Evolutionary conservation across 1,140 invertebrate genomes (phyloP).

Genomic region (Conus betulinus): DNA sequence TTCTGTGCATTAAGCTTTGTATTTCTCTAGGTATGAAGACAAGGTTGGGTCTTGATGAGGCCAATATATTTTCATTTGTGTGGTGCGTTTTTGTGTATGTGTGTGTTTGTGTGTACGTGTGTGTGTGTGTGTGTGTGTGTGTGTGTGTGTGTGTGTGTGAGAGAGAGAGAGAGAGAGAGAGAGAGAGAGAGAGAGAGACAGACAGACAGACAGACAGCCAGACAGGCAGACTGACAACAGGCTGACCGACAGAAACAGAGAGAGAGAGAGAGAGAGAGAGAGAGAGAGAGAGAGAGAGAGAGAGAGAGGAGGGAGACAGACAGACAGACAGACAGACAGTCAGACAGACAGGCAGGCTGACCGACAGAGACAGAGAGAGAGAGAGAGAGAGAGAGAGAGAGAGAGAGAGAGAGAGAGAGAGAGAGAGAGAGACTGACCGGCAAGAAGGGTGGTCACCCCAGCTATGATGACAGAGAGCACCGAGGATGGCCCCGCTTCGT

Average conservation of each 20-base stretch:
- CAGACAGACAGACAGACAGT: background rate
- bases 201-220: background rate
- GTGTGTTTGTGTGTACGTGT: too few relatives aligned
- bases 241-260: too few relatives aligned
- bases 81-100: too few relatives aligned
- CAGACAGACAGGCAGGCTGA: background rate
- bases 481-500: slow-evolving; percentile 90
- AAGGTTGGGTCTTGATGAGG: too few relatives aligned
- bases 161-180: background rate
- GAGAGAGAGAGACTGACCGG: slow-evolving; percentile 53
- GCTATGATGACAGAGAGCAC: slow-evolving; percentile 91
- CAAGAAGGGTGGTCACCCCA: slow-evolving; percentile 89
- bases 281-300: background rate
- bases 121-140: too few relatives aligned
- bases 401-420: background rate
- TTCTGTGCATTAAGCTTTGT: too few relatives aligned
- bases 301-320: background rate
- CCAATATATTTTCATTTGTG: too few relatives aligned
- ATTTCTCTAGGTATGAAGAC: too few relatives aligned
- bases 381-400: background rate
- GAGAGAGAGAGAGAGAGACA: background rate
- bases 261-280: background rate
- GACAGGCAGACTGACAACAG: background rate
- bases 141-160: background rate
- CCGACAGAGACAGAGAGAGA: background rate